Evolutionary conservation across 2,113 vertebrate genomes (phyloP).

Genomic region (Nothocercus julius): DNA sequence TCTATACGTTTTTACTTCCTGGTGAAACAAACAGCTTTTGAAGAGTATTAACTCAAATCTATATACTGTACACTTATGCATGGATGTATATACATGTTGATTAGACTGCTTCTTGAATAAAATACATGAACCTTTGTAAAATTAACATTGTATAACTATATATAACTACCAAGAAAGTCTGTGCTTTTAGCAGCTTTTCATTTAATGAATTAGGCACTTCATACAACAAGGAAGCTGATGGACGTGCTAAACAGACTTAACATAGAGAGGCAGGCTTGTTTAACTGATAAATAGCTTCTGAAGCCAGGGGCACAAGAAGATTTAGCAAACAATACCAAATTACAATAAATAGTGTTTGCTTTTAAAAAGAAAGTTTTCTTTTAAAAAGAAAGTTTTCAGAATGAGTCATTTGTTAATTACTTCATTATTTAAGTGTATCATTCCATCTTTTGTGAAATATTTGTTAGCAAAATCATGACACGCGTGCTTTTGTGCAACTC

Average conservation of each 20-base stretch:
- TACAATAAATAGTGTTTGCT: background rate
- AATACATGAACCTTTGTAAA: background rate
- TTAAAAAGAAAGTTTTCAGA: background rate
- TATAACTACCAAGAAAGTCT: background rate
- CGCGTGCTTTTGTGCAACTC: background rate
- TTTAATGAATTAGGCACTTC: background rate
- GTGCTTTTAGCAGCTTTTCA: background rate
- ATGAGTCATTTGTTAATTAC: background rate
- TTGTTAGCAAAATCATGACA: background rate
- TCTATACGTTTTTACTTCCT: background rate
- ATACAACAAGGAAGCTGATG: background rate
- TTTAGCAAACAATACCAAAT: conserved; percentile 5
- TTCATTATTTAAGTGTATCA: background rate
- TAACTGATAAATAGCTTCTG: conserved; percentile 8
- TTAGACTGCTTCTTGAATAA: background rate
- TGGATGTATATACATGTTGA: background rate
- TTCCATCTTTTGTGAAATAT: background rate
- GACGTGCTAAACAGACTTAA: background rate
- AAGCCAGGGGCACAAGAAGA: background rate
- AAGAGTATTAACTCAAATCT: background rate
- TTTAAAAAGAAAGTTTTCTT: background rate
- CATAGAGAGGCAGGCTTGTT: background rate
- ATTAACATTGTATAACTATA: background rate
- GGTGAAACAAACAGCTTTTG: background rate
- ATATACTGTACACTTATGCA: background rate